These are phyloP conservation scores for Passerculus sandwichensis DNA, from an alignment of 2,797 vertebrate species.

Conservation along the genomic window DNA sequence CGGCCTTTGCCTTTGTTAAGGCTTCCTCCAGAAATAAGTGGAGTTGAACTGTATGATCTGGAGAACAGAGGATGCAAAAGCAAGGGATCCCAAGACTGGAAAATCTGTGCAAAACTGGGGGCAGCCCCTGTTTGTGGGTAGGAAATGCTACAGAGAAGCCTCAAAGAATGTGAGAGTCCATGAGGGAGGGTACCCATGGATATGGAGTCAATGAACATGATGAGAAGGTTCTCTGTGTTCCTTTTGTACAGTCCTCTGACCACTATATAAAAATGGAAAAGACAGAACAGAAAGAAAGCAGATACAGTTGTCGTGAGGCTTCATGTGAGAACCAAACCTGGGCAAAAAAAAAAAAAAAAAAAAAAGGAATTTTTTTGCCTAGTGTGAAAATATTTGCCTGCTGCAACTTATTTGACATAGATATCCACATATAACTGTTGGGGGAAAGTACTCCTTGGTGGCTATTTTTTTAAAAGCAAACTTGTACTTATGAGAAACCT, in stretches of 20 bases:
- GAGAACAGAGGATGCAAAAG: background rate
- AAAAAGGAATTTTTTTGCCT: background rate
- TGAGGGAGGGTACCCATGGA: fast-evolving
- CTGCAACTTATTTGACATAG: background rate
- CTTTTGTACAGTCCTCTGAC: background rate
- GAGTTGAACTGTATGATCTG: background rate
- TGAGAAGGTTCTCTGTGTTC: background rate
- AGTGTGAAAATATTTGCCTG: background rate
- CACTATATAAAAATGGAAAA: background rate
- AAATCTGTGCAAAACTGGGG: background rate
- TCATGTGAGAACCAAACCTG: background rate
- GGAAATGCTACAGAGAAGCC: background rate
- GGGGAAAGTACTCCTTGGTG: background rate
- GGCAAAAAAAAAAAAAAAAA: background rate
- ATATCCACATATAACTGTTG: background rate
- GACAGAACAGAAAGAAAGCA: background rate
- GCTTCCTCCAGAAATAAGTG: background rate
- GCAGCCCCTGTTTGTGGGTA: background rate
- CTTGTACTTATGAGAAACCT: background rate
- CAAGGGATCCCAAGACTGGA: background rate
- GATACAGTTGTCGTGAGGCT: background rate
- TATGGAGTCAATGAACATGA: background rate
- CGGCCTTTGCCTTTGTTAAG: background rate
- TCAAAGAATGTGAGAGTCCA: fast-evolving
- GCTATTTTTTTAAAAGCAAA: background rate